These are phyloP conservation scores for Dynastes hyllus DNA, from an alignment of 2,888 invertebrate species.

Conservation along the genomic window DNA sequence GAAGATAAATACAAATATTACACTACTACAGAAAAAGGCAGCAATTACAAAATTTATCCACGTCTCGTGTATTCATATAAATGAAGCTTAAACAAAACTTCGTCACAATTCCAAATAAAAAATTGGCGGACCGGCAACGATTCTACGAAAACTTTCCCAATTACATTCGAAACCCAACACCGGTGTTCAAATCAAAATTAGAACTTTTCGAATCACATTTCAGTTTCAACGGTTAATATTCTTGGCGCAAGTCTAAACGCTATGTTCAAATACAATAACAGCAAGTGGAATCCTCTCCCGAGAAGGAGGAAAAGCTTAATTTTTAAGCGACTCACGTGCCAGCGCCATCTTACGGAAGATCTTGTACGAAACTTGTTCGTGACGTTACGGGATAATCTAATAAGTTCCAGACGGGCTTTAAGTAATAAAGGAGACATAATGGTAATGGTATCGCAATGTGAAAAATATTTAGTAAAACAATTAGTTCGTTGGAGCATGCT, in stretches of 20 bases:
- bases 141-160: not conserved
- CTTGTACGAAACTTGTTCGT: not conserved
- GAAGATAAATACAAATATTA: too few relatives aligned
- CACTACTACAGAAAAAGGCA: too few relatives aligned
- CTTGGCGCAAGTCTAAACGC: not conserved
- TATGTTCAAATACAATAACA: slow-evolving; percentile 15
- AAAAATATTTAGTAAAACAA: too few relatives aligned
- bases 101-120: not conserved
- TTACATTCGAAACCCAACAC: not conserved
- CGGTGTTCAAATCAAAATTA: slow-evolving; percentile 15
- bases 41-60: too few relatives aligned
- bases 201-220: not conserved
- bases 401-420: not conserved
- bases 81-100: not conserved
- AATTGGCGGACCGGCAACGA: not conserved
- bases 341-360: not conserved
- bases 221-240: not conserved
- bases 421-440: not conserved
- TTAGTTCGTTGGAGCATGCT: too few relatives aligned
- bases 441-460: too few relatives aligned
- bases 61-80: not conserved
- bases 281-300: not conserved
- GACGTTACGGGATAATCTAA: slow-evolving; percentile 3
- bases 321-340: slow-evolving; percentile 15
- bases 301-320: not conserved